Conservation (phyloP, 2,113 vertebrate species). For the Peucedramus taeniatus region DNA sequence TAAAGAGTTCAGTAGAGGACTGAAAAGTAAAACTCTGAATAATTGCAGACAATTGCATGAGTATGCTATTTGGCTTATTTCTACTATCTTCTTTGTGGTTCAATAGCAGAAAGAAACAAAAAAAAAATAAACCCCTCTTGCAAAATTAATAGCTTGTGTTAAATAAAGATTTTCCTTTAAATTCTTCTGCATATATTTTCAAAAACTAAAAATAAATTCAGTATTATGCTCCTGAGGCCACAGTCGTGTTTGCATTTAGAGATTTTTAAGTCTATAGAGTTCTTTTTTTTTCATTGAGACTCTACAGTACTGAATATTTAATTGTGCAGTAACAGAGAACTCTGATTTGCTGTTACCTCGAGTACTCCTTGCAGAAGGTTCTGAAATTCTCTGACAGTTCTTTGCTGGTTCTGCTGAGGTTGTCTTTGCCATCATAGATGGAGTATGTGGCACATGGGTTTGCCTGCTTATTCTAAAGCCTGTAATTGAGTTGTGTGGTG, state of each 20-base stretch:
- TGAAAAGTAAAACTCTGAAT: background rate
- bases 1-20: background rate
- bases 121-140: background rate
- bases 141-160: background rate
- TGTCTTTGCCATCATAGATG: background rate
- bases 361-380: background rate
- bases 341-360: background rate
- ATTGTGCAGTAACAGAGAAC: background rate
- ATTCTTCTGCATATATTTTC: background rate
- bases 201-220: background rate
- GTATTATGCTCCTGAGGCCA: background rate
- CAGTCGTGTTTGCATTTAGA: background rate
- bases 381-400: background rate
- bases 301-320: background rate
- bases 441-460: background rate
- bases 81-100: background rate
- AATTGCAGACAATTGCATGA: background rate
- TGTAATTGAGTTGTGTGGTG: fast-evolving
- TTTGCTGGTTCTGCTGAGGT: background rate
- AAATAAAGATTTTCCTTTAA: background rate
- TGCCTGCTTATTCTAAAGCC: background rate
- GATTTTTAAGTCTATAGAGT: background rate
- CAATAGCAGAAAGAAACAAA: background rate
- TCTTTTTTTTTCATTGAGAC: background rate
- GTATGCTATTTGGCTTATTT: background rate